Evolutionary conservation across 2,888 invertebrate genomes (phyloP).

Genomic region (Diogma glabrata): DNA sequence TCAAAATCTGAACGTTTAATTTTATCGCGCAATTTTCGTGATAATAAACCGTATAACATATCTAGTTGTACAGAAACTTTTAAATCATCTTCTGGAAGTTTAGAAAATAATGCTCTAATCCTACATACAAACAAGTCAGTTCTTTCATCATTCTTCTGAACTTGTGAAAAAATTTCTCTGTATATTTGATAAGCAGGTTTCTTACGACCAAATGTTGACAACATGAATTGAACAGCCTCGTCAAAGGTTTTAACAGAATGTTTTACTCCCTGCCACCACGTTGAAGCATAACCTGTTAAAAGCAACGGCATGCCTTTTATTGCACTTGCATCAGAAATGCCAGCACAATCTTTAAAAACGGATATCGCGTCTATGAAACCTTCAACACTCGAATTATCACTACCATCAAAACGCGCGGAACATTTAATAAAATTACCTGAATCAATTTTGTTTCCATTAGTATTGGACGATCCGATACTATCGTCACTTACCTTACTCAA

Average conservation of each 20-base stretch:
- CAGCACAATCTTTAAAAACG: neutral
- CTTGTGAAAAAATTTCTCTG: neutral
- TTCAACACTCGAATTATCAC: too few relatives aligned
- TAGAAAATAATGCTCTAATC: neutral
- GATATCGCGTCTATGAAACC: neutral
- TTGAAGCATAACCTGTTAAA: too few relatives aligned
- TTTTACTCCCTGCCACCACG: neutral
- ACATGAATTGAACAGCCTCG: neutral
- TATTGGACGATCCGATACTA: neutral
- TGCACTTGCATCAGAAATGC: neutral
- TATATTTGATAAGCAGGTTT: too few relatives aligned
- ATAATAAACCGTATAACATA: neutral
- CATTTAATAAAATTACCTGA: neutral
- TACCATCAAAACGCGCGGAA: too few relatives aligned
- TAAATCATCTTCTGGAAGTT: too few relatives aligned
- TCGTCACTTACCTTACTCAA: neutral
- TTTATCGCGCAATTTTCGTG: too few relatives aligned
- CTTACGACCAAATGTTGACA: neutral
- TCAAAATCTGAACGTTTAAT: too few relatives aligned
- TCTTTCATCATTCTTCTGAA: too few relatives aligned
- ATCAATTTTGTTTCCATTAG: neutral
- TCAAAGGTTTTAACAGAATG: constrained; percentile 3
- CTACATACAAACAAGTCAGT: neutral
- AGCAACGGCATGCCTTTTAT: neutral
- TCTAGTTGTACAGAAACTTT: neutral